These are phyloP conservation scores for Diarsia rubi DNA, from an alignment of 2,888 invertebrate species.

Conservation along the genomic window DNA sequence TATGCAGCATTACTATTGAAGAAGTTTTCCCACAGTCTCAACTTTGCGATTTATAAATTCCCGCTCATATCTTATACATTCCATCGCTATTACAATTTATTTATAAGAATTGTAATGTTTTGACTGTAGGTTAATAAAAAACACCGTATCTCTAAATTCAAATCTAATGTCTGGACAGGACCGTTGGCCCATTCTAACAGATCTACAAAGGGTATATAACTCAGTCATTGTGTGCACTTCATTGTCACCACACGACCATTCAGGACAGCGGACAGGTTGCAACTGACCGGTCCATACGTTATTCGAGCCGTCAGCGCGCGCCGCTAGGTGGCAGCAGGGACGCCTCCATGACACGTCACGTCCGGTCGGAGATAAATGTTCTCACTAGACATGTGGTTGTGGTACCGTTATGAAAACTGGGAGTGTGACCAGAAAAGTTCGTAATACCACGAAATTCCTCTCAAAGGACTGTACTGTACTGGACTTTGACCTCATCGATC, in stretches of 20 bases:
- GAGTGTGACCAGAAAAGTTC: neutral
- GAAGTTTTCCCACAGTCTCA: slow-evolving; percentile 7
- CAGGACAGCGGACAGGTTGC: slow-evolving; percentile 24
- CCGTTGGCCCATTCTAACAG: slow-evolving; percentile 34
- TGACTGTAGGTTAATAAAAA: slow-evolving; percentile 4
- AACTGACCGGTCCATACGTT: slow-evolving; percentile 59
- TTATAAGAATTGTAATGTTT: slow-evolving; percentile 8
- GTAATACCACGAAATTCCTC: neutral
- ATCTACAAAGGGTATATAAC: slow-evolving; percentile 57
- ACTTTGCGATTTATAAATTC: neutral
- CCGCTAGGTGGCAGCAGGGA: slow-evolving; percentile 56
- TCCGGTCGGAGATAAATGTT: slow-evolving; percentile 57
- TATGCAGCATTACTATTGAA: neutral
- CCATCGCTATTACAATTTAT: slow-evolving; percentile 10
- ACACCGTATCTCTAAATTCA: slow-evolving; percentile 20
- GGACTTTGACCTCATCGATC: neutral
- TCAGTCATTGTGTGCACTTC: slow-evolving; percentile 43
- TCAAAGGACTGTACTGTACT: neutral
- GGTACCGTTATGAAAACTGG: slow-evolving; percentile 27
- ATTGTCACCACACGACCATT: slow-evolving; percentile 36
- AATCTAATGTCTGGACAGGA: slow-evolving; percentile 18
- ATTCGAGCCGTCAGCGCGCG: slow-evolving; percentile 42
- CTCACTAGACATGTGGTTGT: slow-evolving; percentile 13
- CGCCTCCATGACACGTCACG: slow-evolving; percentile 47
- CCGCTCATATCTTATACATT: slow-evolving; percentile 14